A percentile compares a stretch with the other conserved stretches of the same genome.
phyloP scores from a whole-genome alignment of 1,140 invertebrate species.

The Heliconius nattereri region DNA sequence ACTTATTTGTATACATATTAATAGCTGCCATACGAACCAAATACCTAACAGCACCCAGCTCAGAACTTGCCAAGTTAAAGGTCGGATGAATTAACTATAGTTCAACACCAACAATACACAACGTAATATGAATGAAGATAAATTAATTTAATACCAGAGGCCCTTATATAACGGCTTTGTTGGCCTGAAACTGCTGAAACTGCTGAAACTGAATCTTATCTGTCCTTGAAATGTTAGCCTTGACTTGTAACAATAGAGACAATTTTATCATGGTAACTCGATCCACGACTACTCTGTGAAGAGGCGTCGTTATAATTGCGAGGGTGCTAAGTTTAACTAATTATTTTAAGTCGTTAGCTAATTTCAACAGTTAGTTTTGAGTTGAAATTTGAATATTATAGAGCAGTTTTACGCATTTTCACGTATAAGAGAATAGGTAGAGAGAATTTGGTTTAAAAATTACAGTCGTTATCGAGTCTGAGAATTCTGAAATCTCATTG shows the following conservation, averaged over 20 bases:
- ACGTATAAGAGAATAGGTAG: too few species aligned
- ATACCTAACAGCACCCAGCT: constrained; percentile 18
- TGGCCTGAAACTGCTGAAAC: constrained; percentile 22
- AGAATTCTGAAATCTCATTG: too few species aligned
- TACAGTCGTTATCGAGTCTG: too few species aligned
- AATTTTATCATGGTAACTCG: constrained; percentile 28
- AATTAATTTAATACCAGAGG: constrained; percentile 30
- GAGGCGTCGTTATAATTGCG: not conserved
- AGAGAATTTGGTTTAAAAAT: too few species aligned
- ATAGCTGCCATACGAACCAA: constrained; percentile 12
- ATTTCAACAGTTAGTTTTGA: not conserved
- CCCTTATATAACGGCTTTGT: constrained; percentile 30
- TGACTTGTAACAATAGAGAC: constrained; percentile 24
- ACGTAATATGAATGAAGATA: constrained; percentile 27
- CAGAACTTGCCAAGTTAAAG: constrained; percentile 25
- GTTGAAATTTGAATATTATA: not conserved
- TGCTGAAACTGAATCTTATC: constrained; percentile 24
- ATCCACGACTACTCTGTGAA: not conserved
- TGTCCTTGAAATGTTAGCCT: constrained; percentile 22
- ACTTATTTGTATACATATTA: constrained; percentile 15
- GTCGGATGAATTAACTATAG: constrained; percentile 30
- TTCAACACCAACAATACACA: constrained; percentile 29
- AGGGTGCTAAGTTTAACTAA: constrained; percentile 8
- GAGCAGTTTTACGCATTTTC: too few species aligned
- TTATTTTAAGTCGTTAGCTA: constrained; percentile 3